Conservation (phyloP, 2,797 vertebrate species). For the Amazona ochrocephala region DNA sequence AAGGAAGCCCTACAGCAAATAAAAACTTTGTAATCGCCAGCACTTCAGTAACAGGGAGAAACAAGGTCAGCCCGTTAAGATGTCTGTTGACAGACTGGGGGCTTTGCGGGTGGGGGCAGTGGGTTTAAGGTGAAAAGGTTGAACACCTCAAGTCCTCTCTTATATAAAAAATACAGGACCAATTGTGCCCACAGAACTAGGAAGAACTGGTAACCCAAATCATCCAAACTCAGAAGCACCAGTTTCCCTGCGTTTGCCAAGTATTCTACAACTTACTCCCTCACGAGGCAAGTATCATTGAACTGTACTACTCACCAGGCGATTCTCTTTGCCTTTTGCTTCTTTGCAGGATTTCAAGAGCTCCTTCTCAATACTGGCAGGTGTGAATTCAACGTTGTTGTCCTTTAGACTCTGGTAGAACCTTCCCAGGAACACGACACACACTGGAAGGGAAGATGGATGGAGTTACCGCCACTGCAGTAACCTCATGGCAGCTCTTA, state of each 20-base stretch:
- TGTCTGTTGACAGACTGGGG: background rate
- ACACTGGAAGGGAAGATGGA: conserved; percentile 82
- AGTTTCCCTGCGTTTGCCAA: background rate
- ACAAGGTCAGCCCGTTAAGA: background rate
- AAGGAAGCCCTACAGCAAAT: background rate
- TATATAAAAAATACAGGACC: background rate
- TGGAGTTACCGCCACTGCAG: conserved; percentile 1
- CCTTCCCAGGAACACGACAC: conserved; percentile 87
- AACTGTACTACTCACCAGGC: conserved; percentile 86
- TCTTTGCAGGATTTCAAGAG: conserved; percentile 87
- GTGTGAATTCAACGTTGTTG: conserved; percentile 82
- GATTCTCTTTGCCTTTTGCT: conserved; percentile 93
- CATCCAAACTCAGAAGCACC: background rate
- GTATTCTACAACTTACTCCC: background rate
- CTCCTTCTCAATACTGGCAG: conserved; percentile 86
- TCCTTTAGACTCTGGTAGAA: conserved; percentile 91
- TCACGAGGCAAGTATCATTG: background rate
- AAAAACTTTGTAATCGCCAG: background rate
- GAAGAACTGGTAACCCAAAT: background rate
- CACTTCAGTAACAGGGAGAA: background rate
- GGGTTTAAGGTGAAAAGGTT: background rate
- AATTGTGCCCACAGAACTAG: background rate
- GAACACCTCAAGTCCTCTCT: background rate
- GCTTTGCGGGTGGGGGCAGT: background rate
- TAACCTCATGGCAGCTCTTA: background rate